These are phyloP conservation scores for Cataglyphis cursor DNA, from an alignment of 2,888 invertebrate genomes.

Conservation along the genomic window DNA sequence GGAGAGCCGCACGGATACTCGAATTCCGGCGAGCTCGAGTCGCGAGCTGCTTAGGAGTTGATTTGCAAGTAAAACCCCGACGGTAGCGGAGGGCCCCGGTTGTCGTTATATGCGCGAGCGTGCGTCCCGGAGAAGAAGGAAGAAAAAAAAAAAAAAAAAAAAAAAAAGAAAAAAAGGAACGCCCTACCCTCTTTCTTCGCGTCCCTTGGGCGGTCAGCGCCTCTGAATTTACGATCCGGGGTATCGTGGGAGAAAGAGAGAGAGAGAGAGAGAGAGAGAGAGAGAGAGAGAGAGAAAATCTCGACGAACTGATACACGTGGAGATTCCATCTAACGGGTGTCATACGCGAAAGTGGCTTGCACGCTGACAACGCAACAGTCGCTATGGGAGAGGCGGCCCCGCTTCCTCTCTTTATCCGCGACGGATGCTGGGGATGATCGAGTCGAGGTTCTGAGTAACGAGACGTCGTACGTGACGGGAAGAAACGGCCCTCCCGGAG, in stretches of 20 bases:
- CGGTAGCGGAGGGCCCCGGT: slow-evolving; percentile 59
- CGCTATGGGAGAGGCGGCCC: neutral
- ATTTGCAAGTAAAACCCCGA: slow-evolving; percentile 84
- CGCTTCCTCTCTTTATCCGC: neutral
- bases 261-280: slow-evolving; percentile 51
- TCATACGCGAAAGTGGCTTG: slow-evolving; percentile 71
- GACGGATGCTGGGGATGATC: slow-evolving; percentile 41
- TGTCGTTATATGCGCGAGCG: slow-evolving; percentile 51
- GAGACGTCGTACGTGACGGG: slow-evolving; percentile 50
- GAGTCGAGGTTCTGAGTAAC: slow-evolving; percentile 57
- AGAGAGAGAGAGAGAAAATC: slow-evolving; percentile 71
- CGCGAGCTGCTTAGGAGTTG: slow-evolving; percentile 82
- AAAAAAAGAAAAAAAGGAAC: slow-evolving; percentile 61
- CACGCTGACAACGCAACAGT: slow-evolving; percentile 60
- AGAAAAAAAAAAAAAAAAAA: slow-evolving; percentile 4
- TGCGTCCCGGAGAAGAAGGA: slow-evolving; percentile 52
- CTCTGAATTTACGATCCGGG: slow-evolving; percentile 81
- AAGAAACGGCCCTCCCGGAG: slow-evolving; percentile 44
- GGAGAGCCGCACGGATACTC: slow-evolving; percentile 16
- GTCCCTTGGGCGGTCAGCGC: slow-evolving; percentile 57
- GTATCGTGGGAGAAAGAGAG: slow-evolving; percentile 62
- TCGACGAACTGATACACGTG: slow-evolving; percentile 79
- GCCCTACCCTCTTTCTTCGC: slow-evolving; percentile 24
- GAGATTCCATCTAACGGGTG: slow-evolving; percentile 79
- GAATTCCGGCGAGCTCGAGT: slow-evolving; percentile 54